These are phyloP conservation scores for Pelobates fuscus DNA, from an alignment of 2,113 vertebrate species.

Conservation along the genomic window DNA sequence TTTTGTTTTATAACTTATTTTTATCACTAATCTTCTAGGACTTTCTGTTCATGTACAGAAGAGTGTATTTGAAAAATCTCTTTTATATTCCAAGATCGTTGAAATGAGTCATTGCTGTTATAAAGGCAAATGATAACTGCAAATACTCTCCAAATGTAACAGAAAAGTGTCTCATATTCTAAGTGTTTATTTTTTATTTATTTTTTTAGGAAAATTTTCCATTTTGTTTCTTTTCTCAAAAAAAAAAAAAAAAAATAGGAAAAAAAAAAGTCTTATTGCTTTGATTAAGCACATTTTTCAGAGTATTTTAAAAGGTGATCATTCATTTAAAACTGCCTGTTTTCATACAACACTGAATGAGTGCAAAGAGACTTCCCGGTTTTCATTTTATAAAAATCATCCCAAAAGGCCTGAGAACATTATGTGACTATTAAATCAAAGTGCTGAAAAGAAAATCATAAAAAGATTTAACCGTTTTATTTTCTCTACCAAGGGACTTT, in stretches of 20 bases:
- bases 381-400: constrained; percentile 28
- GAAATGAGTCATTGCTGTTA: constrained; percentile 36
- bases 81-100: constrained; percentile 12
- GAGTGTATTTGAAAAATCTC: constrained; percentile 8
- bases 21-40: neutral
- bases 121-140: constrained; percentile 41
- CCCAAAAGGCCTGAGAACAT: constrained; percentile 10
- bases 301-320: constrained; percentile 31
- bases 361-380: constrained; percentile 20
- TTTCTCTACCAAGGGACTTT: neutral
- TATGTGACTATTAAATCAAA: constrained; percentile 34
- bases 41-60: constrained; percentile 16
- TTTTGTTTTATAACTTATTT: constrained; percentile 5
- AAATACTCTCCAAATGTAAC: constrained; percentile 35
- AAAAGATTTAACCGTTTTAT: constrained; percentile 30
- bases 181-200: constrained; percentile 32
- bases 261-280: constrained; percentile 25
- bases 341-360: constrained; percentile 21
- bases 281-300: constrained; percentile 35
- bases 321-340: constrained; percentile 33
- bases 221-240: constrained; percentile 29
- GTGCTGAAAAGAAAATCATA: constrained; percentile 7
- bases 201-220: constrained; percentile 28
- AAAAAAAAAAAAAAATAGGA: too few species aligned
- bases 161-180: constrained; percentile 32